Base-by-base conservation (phyloP, 2,888 invertebrate species). In the Drosophila pseudotalamancana region DNA sequence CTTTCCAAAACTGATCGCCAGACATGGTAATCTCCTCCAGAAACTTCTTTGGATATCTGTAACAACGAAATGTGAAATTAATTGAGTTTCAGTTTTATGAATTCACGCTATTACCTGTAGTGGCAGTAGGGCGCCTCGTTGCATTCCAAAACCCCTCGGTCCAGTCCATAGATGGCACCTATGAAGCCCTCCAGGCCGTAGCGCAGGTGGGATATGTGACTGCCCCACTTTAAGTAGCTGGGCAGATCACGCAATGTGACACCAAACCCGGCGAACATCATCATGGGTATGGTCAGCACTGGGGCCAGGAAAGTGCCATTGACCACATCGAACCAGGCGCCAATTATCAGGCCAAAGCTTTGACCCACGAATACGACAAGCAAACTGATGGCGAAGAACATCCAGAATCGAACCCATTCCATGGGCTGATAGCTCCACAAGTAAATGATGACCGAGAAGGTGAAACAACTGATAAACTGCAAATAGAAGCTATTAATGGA, bases 211-310 rank as follows among this genome's bases (percentile, higher is more conserved):
- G 98, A 98, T 64, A 97, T 92, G 90, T 98, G 96, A 32, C 97
- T 97, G 0, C 98, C 96, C 98, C 98, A 98, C 88, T 95, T 94
- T 4, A 99, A 92, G 90, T 97, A 97, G 0, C 90, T 84, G 0
- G 98, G 98, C 59, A 98, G 93, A 89, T 98, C 98, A 0, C 95
- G 93, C 27, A 98, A 92, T 1, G 96, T 96, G 6, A 98, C 98
- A 14, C 98, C 98, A 91, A 98, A 98, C 0, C 98, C 98, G 51
- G 98, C 97, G 90, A 98, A 98, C 95, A 98, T 96, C 95, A 99
- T 97, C 93, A 98, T 95, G 0, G 98, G 98, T 25, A 98, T 97
- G 2, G 96, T 95, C 9, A 98, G 92, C 0, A 97, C 96, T 0
- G 98, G 98, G 0, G 98, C 98, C 76, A 98, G 92, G 92, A 98